Base-by-base conservation (phyloP, 2,797 vertebrate genomes). In the Parotocinclus haroldoi region DNA sequence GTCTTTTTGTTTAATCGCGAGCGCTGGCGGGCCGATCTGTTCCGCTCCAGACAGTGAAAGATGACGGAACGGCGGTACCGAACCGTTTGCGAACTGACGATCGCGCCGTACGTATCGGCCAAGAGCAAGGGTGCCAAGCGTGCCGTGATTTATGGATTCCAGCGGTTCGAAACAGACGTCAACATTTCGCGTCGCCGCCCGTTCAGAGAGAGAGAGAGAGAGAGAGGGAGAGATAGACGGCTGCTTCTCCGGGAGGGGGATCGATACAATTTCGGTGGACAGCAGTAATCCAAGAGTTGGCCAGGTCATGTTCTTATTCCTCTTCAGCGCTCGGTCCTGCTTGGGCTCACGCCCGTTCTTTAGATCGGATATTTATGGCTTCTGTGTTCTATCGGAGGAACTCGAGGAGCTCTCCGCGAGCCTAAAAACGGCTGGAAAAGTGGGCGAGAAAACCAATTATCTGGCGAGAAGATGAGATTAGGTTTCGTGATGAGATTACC, bases 1-100 rank as follows among this genome's bases (percentile, higher is more conserved):
- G 66, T 80, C 82, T 71, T 65, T 69, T 67, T 80, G 72, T 64
- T 66, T 63, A 65, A 82, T 79, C 72, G 79, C 69, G 77, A 82
- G 61, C 39, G 49, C 27, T 9, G 74, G 66, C 77, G 67, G 79
- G 72, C 58, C 58, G 42, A 53, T 63, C 68, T 71, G 62, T 63
- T 69, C 17, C 19, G 18, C 51, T 73, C 64, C 72, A 74, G 72
- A 65, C 56, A 66, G 48, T 14, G 48, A 79, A 80, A 38, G 14
- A 14, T 7, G 14, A 14, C 14, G n/a, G 3, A 14, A 50, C 16
- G 7, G 13, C 7, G 14, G 16, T 50, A 9, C n/a, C 7, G 27
- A 37, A 17, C 12, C 14, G 10, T 19, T 57, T 69, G 51, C 17
- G 16, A n/a, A n/a, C 40, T 19, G 55, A 48, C 10, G 12, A 19